Base-by-base conservation (phyloP, 1,140 invertebrate species). In the Platyscapa corneri region DNA sequence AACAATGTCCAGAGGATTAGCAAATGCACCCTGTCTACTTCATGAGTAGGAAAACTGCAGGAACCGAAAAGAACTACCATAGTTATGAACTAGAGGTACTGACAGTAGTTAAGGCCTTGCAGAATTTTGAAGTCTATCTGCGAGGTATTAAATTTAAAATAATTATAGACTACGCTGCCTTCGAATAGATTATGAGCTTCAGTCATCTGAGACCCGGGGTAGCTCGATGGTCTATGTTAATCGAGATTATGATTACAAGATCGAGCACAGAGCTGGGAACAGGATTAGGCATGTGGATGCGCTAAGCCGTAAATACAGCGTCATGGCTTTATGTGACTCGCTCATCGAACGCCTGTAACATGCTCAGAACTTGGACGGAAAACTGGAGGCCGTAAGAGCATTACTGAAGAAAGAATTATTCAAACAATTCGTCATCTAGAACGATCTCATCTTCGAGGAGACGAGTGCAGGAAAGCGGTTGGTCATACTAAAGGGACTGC, bases 41-140 rank as follows among this genome's bases (percentile, higher is more conserved):
- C 49, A 74, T 46, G 23, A 84, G 75, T 27, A 0, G 67, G 34
- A 78, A 56, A 39, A 74, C 81, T 7, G 75, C 37, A 6, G 8
- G 39, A 27, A 46, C 80, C 2, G 89, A 92, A 88, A 64, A 86
- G 90, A 93, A 64, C n/a, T n/a, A n/a, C n/a, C n/a, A n/a, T n/a
- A n/a, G n/a, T n/a, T n/a, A n/a, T n/a, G n/a, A n/a, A n/a, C 77
- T 93, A 27, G 91, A 93, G 81, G 86, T 88, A 0, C 82, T 93
- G 30, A 92, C 93, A 8, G 83, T 93, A 8, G 86, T 92, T 27
- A 86, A 88, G 83, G 88, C 89, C 2, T 32, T 93, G 0, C 90
- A 92, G 74, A 91, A 91, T 75, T 93, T 93, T 87, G 49, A 91
- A 30, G 39, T 87, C 32, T 94, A 94, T 82, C 78, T 94, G 7